Evolutionary conservation across 1,140 invertebrate genomes (phyloP).

Genomic region (Cotesia glomerata): DNA sequence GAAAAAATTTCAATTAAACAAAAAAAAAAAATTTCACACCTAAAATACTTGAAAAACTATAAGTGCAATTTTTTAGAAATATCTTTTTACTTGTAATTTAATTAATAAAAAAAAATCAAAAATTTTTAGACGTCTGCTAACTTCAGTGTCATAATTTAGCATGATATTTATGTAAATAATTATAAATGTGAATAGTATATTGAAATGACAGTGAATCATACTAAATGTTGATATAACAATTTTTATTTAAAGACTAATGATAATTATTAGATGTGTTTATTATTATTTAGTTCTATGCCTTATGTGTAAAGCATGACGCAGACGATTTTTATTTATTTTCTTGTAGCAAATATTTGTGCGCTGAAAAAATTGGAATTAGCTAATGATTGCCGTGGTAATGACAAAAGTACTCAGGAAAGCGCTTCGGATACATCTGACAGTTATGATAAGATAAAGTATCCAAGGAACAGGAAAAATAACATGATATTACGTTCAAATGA

Average conservation of each 20-base stretch:
- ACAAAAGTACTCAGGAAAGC: conserved; percentile 41
- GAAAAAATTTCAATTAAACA: too few relatives aligned
- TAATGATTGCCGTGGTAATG: conserved; percentile 43
- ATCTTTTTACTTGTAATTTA: too few relatives aligned
- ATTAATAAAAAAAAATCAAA: too few relatives aligned
- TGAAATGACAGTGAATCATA: too few relatives aligned
- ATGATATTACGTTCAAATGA: conserved; percentile 47
- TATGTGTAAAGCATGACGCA: conserved; percentile 58
- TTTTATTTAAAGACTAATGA: not conserved
- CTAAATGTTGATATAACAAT: too few relatives aligned
- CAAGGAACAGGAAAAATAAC: conserved; percentile 51
- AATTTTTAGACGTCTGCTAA: too few relatives aligned
- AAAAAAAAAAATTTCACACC: too few relatives aligned
- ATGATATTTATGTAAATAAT: not conserved
- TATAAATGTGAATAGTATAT: too few relatives aligned
- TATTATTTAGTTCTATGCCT: conserved; percentile 20
- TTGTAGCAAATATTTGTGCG: conserved; percentile 62
- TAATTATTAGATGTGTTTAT: conserved; percentile 1
- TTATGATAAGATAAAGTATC: conserved; percentile 50
- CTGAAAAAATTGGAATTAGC: conserved; percentile 61
- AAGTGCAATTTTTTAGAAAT: too few relatives aligned
- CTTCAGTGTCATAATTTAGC: not conserved
- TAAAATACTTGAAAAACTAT: too few relatives aligned
- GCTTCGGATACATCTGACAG: not conserved
- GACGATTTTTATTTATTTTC: conserved; percentile 58